phyloP scores from a whole-genome alignment of 2,888 invertebrate genomes.

The Meliscaeva auricollis region DNA sequence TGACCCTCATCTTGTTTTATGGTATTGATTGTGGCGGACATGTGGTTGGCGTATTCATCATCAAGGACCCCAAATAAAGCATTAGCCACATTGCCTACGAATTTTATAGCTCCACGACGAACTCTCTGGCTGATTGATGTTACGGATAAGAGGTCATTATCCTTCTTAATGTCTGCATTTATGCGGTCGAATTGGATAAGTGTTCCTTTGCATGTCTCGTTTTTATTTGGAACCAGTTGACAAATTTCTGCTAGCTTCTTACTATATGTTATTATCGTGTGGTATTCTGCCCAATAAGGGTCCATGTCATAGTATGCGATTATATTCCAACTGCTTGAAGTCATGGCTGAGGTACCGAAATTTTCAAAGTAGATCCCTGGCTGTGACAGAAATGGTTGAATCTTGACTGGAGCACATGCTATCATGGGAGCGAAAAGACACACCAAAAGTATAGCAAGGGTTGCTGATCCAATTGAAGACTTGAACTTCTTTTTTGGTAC shows the following conservation, averaged over 20 bases:
- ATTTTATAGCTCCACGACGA: background rate
- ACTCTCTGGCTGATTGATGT: background rate
- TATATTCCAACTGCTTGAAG: constrained; percentile 13
- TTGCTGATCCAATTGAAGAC: constrained; percentile 1
- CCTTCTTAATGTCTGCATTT: background rate
- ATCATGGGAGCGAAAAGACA: background rate
- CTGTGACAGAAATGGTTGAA: background rate
- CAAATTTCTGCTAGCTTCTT: background rate
- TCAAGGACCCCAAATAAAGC: constrained; percentile 6
- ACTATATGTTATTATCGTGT: background rate
- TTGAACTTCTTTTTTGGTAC: constrained; percentile 11
- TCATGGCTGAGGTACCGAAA: constrained; percentile 15
- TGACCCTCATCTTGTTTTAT: too few species aligned
- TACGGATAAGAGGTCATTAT: background rate
- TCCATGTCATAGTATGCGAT: constrained; percentile 2
- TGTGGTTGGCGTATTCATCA: constrained; percentile 15
- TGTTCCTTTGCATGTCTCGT: constrained; percentile 2
- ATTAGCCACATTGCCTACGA: background rate
- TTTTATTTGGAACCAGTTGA: background rate
- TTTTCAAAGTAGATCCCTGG: constrained; percentile 14
- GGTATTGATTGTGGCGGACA: background rate
- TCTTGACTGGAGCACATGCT: background rate
- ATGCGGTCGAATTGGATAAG: background rate
- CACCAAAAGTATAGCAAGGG: too few species aligned
- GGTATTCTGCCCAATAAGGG: constrained; percentile 9